Base-by-base conservation (phyloP, 2,113 vertebrate species). In the Serinus canaria region DNA sequence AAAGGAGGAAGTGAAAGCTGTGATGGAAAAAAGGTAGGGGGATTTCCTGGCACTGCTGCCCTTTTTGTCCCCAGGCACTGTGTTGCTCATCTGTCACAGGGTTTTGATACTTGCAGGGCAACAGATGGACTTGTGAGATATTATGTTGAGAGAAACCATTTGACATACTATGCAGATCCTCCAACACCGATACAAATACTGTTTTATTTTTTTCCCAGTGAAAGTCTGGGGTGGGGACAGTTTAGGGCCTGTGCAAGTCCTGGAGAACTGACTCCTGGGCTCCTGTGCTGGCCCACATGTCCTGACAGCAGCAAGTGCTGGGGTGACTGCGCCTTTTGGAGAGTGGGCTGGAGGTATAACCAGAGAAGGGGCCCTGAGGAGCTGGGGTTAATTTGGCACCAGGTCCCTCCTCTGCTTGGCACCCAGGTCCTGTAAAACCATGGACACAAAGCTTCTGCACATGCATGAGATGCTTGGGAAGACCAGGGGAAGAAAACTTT, bases 51-150 rank as follows among this genome's bases (percentile, higher is more conserved):
- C 43, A 27, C 49, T 56, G 66, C 56, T 67, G 24, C 22, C 52
- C 47, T 62, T 49, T 67, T 35, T 72, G 56, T 78, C 64, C 68
- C 30, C 58, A 70, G 89, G 46, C 81, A 82, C 60, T 0, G 0
- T 1, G 3, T 33, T 0, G 1, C 15, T 49, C 0, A 0, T 79
- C 74, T 93, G 67, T 64, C 82, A 37, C 0, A 0, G 63, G 18
- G 35, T 39, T 95, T 91, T 77, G 67, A 47, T 81, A 67, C 80
- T 81, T 83, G 56, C 47, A 83, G 73, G 43, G 60, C 43, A 81
- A 33, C 47, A 74, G 68, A 89, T 59, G 90, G 64, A 77, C 43
- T 89, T 55, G 50, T 77, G 83, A 81, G 39, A 49, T n/a, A 62
- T 33, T 20, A 0, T 4, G 13, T 47, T 73, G 64, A 82, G 70